Evolutionary conservation across 2,113 vertebrate genomes (phyloP), one percentile per base, ranked within the genome.

Genomic region (Nyctibius bracteatus): DNA sequence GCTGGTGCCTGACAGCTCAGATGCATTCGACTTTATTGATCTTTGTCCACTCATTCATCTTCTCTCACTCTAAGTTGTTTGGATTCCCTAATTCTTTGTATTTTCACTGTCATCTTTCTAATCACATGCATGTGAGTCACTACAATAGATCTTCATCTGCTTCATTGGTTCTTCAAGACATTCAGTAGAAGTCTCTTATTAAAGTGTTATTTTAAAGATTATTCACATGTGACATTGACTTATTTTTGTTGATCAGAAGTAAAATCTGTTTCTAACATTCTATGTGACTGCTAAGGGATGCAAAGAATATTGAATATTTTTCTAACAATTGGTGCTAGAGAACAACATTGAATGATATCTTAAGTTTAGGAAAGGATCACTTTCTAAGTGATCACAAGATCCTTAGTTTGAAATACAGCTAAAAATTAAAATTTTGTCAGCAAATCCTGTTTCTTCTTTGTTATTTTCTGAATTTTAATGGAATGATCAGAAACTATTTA

Each of bases 11-110:
- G 88, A 72, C 58, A 75, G 22, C 63, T 88, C 22, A 14, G 73
- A 75, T 83, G 67, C 22, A 88, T 96, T 87, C 23, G 18, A 88
- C 54, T n/a, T 90, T 91, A 96, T 94, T 83, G 92, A 97, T 97
- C 94, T 93, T 94, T 52, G 46, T 90, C 41, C 51, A 81, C 90
- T 89, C 90, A 96, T 94, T 96, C 70, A 81, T 95, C 54, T 91
- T 90, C 54, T 68, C 81, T 75, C 55, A 51, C 54, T 73, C 63
- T 62, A 84, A 93, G 20, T 35, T 97, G 31, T 92, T 88, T 94
- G 39, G 33, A 86, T 93, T 95, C 51, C 57, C 86, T 85, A 72
- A 92, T 96, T 92, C 41, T 86, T 68, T 81, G 58, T 71, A 20
- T 96, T 83, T 96, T 94, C 49, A 90, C 83, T 90, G 74, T 88